Base-by-base conservation (phyloP, 2,113 vertebrate species). In the Actinemys pallida region DNA sequence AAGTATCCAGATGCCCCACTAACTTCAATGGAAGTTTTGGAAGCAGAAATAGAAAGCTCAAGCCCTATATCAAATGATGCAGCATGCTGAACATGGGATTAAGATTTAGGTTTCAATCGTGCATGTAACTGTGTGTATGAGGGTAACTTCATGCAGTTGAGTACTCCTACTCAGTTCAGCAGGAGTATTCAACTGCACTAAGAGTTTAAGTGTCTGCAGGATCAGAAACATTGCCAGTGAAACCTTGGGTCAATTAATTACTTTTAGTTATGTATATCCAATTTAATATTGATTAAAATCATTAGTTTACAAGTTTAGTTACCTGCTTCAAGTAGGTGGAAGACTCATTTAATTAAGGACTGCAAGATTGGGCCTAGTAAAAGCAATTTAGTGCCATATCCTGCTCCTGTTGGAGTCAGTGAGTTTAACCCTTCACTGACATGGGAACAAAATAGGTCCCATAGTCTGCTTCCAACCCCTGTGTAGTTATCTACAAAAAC, bases 241-340 rank as follows among this genome's bases (percentile, higher is more conserved):
- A 91, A 52, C 0, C 0, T n/a, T 50, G 42, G 42, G 24, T 31
- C 0, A 0, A 76, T 24, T 84, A 29, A 49, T 95, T 87, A 6
- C 75, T 47, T 12, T 81, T 42, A 76, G 47, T 91, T 90, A 88
- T 0, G 1, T 53, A 49, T 81, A n/a, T 2, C 82, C 84, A 25
- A 88, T 92, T 89, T 24, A 81, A 89, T 72, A 90, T 75, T 22
- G 78, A 7, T 79, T 54, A 10, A 16, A 81, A 17, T 72, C 8
- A 39, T 72, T 39, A 72, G 65, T 72, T 72, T 90, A 89, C 83
- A 89, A 75, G 2, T 17, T 94, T 87, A 91, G 84, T 11, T 81
- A 69, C 19, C 50, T 87, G 25, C 7, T 85, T 86, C 22, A 2
- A 53, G 4, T 83, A 29, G 29, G 35, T 35, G 59, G 45, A 76